Evolutionary conservation across 2,113 vertebrate genomes (phyloP).

Genomic region (Chionodraco myersi): DNA sequence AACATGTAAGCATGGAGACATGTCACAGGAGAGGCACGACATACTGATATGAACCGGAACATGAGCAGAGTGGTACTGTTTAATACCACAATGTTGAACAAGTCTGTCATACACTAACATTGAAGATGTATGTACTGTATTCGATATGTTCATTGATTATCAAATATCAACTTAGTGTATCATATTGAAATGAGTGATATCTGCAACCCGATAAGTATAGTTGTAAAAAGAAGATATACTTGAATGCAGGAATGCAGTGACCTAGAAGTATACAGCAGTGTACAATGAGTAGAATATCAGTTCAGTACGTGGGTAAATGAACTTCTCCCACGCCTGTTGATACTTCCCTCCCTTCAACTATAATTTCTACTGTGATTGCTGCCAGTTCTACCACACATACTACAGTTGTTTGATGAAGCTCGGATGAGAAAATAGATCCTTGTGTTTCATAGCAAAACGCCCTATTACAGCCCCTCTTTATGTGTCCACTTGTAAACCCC

Average conservation of each 20-base stretch:
- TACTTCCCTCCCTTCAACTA: neutral
- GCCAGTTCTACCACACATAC: conserved; percentile 1
- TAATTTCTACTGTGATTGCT: neutral
- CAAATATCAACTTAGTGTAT: too few relatives aligned
- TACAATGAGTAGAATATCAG: neutral
- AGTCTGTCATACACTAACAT: neutral
- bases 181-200: too few relatives aligned
- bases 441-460: conserved; percentile 55
- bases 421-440: conserved; percentile 36
- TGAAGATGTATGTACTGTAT: too few relatives aligned
- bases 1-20: too few relatives aligned
- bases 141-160: too few relatives aligned
- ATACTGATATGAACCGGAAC: too few relatives aligned
- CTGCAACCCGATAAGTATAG: too few relatives aligned
- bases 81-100: neutral
- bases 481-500: conserved; percentile 69
- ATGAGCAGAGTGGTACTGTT: too few relatives aligned
- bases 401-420: conserved; percentile 16
- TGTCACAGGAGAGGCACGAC: too few relatives aligned
- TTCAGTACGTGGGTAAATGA: neutral
- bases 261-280: neutral
- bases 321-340: neutral
- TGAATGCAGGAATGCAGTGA: neutral
- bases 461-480: conserved; percentile 57
- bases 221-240: too few relatives aligned